Base-by-base conservation (phyloP, 2,797 vertebrate genomes). In the Danio tinwini region DNA sequence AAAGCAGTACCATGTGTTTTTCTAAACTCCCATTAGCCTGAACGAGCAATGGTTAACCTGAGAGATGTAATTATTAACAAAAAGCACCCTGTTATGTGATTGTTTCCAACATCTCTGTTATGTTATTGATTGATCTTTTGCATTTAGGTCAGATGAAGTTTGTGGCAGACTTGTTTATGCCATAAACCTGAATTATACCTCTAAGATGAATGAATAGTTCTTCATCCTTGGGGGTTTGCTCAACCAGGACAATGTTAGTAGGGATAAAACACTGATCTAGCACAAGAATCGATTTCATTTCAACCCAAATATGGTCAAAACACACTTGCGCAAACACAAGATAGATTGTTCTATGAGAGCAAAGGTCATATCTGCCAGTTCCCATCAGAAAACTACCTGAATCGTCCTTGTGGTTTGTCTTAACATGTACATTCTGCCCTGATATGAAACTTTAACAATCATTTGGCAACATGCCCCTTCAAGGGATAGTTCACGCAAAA, bases 291-390 rank as follows among this genome's bases (percentile, higher is more conserved):
- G 50, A 69, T 45, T 63, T 63, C 7, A 65, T 6, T 29, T 56
- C 29, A 65, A 42, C 42, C 59, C 40, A 81, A 72, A 78, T 55
- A 77, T 74, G 69, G 55, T 49, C 42, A 73, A 70, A 44, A 70
- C 79, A 42, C 44, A 44, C 19, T 50, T 61, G 58, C 61, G 58
- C 74, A 55, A 13, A 92, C 90, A 92, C 90, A 92, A 90, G 83
- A 87, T 83, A 76, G 62, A 90, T 91, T 93, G 91, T 92, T 86
- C 70, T 0, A 21, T 49, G 9, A 86, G 82, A 86, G 86, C 52
- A 44, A 47, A 81, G 19, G 74, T 85, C 74, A 90, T 84, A 50
- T 1, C 89, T 89, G 90, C 86, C 85, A 74, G 86, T 92, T 90
- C 90, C 90, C 82, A 64, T 56, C 42, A 75, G 81, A 82, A 81